Percentiles rank a stretch among this genome's conserved stretches.
Conservation (phyloP, 2,113 vertebrate genomes). For the Microtus ochrogaster region DNA sequence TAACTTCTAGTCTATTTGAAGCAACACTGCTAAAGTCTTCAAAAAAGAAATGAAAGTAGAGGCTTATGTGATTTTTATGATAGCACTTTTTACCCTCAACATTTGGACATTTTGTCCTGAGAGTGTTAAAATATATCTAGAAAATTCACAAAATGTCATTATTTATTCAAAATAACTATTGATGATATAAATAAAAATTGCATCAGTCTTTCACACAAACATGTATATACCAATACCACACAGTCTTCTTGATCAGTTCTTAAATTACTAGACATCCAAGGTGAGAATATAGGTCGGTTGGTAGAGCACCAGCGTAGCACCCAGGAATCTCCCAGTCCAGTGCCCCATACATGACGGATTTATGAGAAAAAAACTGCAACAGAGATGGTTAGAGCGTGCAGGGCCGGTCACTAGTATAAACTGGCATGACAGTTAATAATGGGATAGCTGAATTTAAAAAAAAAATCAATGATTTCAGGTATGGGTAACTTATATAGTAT, state of each 20-base stretch:
- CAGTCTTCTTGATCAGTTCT: neutral
- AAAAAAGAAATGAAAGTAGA: neutral
- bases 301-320: no score
- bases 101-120: neutral
- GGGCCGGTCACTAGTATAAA: neutral
- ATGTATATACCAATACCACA: neutral
- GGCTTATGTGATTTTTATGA: neutral
- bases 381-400: neutral
- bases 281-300: no score
- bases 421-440: accelerated
- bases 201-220: neutral
- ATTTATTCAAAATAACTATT: neutral
- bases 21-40: neutral
- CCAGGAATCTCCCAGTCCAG: neutral
- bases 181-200: neutral
- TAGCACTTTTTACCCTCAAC: neutral
- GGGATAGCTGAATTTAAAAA: neutral
- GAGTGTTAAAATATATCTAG: neutral
- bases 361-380: neutral
- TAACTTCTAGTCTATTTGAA: neutral
- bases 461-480: neutral
- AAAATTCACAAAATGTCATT: neutral
- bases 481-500: no score
- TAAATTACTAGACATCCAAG: neutral
- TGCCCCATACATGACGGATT: neutral